These are phyloP conservation scores for Catharus ustulatus DNA, from an alignment of 2,797 vertebrate genomes.

Conservation along the genomic window DNA sequence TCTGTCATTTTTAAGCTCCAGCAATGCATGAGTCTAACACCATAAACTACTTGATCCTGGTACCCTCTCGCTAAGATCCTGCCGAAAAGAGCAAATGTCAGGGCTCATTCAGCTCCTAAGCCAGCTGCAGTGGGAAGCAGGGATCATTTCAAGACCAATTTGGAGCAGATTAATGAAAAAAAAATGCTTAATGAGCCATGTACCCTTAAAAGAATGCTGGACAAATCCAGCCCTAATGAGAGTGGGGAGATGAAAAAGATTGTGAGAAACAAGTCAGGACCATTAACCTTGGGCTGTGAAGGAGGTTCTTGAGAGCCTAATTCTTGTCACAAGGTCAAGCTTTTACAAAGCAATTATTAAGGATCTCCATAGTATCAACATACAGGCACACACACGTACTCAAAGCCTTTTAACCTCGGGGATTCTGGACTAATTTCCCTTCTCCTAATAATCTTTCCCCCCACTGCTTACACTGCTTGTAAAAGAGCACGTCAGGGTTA, in stretches of 20 bases:
- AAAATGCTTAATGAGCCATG: no score
- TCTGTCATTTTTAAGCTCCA: neutral
- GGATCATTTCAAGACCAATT: no score
- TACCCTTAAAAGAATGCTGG: constrained; percentile 64
- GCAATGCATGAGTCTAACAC: neutral
- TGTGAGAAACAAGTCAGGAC: constrained; percentile 31
- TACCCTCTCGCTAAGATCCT: neutral
- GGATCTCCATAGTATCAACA: constrained; percentile 44
- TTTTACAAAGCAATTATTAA: constrained; percentile 57
- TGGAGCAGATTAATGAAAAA: no score
- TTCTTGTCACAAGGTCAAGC: constrained; percentile 73
- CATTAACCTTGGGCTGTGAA: constrained; percentile 10
- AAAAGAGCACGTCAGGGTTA: neutral
- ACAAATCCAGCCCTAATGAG: constrained; percentile 79
- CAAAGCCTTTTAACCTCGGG: neutral
- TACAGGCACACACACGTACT: neutral
- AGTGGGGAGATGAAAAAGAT: constrained; percentile 55
- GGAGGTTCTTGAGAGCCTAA: constrained; percentile 47
- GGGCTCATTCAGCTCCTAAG: no score
- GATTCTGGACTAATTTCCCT: neutral
- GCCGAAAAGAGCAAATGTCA: constrained; percentile 34
- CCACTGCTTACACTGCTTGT: neutral
- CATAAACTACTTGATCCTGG: no score
- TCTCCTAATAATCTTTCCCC: neutral
- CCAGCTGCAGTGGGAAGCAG: no score